Conservation (phyloP, 1,140 invertebrate genomes). For the Brachionus paranguensis region DNA sequence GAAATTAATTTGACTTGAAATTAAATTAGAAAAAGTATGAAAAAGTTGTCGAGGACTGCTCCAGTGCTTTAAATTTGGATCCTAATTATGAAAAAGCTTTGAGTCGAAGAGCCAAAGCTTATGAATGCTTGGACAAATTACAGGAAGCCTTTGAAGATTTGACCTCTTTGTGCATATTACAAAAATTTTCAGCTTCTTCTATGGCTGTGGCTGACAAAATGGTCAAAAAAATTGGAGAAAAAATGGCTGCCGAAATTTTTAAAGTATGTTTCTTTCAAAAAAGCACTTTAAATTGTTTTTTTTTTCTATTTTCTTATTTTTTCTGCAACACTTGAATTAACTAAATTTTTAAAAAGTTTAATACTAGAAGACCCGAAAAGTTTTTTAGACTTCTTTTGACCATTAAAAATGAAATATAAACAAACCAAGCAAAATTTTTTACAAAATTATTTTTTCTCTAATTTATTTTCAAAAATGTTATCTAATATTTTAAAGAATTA, state of each 20-base stretch:
- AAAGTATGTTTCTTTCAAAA: not conserved
- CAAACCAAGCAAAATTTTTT: too few species aligned
- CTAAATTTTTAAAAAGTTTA: too few species aligned
- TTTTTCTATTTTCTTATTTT: not conserved
- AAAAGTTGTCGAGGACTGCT: conserved; percentile 77
- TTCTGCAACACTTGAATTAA: not conserved
- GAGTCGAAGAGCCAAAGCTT: conserved; percentile 71
- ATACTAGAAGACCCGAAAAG: too few species aligned
- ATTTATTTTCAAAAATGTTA: too few species aligned
- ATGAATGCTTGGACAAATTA: conserved; percentile 70
- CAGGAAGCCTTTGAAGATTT: conserved; percentile 69
- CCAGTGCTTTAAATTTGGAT: conserved; percentile 74
- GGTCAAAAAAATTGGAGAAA: conserved; percentile 39
- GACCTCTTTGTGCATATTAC: not conserved
- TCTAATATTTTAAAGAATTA: too few species aligned
- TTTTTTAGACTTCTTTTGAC: too few species aligned
- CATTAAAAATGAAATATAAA: too few species aligned
- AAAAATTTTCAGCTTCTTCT: conserved; percentile 17
- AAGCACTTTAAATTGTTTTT: not conserved
- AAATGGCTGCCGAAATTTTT: conserved; percentile 26
- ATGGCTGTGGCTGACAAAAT: conserved; percentile 22
- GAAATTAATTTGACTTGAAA: conserved; percentile 39
- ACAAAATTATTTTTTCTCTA: too few species aligned
- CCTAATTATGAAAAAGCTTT: conserved; percentile 82
- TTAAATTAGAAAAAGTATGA: conserved; percentile 68